These are phyloP conservation scores for Platycercus adscitus DNA, from an alignment of 2,113 vertebrate species.

Conservation along the genomic window DNA sequence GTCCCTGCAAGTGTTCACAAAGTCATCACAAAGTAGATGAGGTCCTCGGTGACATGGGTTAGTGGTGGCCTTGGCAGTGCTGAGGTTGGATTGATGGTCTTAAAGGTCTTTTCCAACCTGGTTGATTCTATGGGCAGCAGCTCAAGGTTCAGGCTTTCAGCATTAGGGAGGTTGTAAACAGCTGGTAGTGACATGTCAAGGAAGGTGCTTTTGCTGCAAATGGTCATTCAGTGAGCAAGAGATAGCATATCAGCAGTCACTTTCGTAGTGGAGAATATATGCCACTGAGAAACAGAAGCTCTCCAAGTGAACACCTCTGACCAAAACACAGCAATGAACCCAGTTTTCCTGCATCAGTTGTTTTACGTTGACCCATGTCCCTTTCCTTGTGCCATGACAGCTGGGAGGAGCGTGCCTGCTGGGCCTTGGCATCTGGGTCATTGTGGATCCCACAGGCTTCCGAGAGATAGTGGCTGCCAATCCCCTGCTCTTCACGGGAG, in stretches of 20 bases:
- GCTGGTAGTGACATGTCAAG: background rate
- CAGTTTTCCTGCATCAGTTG: background rate
- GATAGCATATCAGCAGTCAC: background rate
- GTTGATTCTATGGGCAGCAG: background rate
- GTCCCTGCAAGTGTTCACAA: background rate
- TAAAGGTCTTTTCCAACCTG: background rate
- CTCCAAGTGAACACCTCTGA: background rate
- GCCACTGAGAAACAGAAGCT: background rate
- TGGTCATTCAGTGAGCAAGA: background rate
- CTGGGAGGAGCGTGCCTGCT: slow-evolving; percentile 89
- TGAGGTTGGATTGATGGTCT: background rate
- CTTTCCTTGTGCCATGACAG: slow-evolving; percentile 57
- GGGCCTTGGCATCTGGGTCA: slow-evolving; percentile 88
- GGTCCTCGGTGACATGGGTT: background rate
- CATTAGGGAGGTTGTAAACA: background rate
- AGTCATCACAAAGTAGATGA: no score
- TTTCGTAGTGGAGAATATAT: background rate
- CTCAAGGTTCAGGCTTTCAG: background rate
- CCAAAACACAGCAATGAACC: background rate
- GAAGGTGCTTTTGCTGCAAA: background rate
- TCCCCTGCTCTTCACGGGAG: slow-evolving; percentile 89
- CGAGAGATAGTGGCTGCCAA: slow-evolving; percentile 91
- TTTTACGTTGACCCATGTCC: background rate
- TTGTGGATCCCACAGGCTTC: slow-evolving; percentile 91
- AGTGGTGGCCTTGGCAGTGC: no score